Percentiles rank a stretch among this genome's conserved stretches.
phyloP scores from a whole-genome alignment of 2,113 vertebrate species.

The Poicephalus gulielmi region DNA sequence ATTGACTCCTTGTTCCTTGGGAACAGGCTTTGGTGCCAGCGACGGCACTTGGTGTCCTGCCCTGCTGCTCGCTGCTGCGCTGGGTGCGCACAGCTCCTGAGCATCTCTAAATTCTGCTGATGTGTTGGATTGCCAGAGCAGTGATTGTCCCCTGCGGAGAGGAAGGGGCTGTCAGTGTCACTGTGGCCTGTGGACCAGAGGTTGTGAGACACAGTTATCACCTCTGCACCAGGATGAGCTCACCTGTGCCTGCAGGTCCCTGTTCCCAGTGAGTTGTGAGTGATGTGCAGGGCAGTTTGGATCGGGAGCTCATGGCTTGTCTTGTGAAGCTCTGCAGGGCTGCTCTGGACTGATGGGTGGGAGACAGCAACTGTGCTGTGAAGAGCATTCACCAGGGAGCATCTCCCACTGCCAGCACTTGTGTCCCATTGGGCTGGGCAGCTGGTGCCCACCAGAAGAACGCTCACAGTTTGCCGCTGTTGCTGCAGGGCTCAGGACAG shows the following conservation, averaged over 20 bases:
- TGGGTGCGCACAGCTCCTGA: not conserved
- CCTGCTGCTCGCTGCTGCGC: not conserved
- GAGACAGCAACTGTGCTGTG: not conserved
- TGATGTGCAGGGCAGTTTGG: accelerated
- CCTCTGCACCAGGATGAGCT: not conserved
- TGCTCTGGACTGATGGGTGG: not conserved
- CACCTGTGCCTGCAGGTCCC: not conserved
- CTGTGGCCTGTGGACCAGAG: not conserved
- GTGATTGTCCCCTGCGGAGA: not conserved
- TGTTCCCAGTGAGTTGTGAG: not conserved
- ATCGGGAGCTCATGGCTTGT: not conserved
- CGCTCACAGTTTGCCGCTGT: accelerated
- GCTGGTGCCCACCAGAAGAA: accelerated
- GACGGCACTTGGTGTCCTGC: not conserved
- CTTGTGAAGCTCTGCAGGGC: not conserved
- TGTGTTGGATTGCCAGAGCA: not conserved
- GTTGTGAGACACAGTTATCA: not conserved
- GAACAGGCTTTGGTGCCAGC: not conserved
- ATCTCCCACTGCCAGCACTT: accelerated
- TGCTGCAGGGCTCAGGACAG: not conserved
- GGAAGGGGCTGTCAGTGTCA: not conserved
- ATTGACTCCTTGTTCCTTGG: not conserved
- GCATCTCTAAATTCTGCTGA: not conserved
- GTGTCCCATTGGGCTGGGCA: not conserved
- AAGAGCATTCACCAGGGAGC: not conserved